Conservation (phyloP, 2,797 vertebrate genomes). For the Cryptoblepharus egeriae region DNA sequence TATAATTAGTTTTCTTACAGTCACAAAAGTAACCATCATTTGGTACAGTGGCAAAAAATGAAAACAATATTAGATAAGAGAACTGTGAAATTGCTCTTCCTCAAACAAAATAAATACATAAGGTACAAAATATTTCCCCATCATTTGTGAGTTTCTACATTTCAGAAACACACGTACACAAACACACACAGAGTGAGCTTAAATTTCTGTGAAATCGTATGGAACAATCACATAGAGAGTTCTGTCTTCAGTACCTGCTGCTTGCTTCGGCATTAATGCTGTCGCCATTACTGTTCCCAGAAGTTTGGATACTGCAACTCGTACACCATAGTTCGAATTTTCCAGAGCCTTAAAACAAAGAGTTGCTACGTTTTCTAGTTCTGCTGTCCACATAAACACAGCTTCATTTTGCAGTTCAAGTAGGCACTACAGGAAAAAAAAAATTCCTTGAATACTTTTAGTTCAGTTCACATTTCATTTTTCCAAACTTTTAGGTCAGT, state of each 20-base stretch:
- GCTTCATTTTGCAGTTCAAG: slow-evolving; percentile 98
- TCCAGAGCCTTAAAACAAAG: slow-evolving; percentile 96
- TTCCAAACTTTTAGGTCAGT: no score
- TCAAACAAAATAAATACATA: no score
- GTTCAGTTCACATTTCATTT: no score
- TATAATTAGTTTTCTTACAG: background rate
- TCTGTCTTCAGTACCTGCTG: slow-evolving; percentile 82
- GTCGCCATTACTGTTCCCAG: slow-evolving; percentile 97
- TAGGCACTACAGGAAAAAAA: slow-evolving; percentile 83
- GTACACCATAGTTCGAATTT: slow-evolving; percentile 96
- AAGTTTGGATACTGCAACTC: slow-evolving; percentile 94
- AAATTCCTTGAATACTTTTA: slow-evolving; percentile 11
- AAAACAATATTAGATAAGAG: background rate
- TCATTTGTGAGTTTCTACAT: background rate
- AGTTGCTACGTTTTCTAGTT: slow-evolving; percentile 95
- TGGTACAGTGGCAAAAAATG: background rate
- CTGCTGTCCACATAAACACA: slow-evolving; percentile 98
- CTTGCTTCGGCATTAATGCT: slow-evolving; percentile 96
- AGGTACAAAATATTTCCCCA: background rate
- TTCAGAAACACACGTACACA: background rate
- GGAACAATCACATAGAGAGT: background rate
- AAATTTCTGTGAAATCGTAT: background rate
- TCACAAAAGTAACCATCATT: background rate
- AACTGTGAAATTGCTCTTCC: no score
- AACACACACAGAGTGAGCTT: background rate